Evolutionary conservation across 2,888 invertebrate genomes (phyloP).

Genomic region (Carcina quercana): DNA sequence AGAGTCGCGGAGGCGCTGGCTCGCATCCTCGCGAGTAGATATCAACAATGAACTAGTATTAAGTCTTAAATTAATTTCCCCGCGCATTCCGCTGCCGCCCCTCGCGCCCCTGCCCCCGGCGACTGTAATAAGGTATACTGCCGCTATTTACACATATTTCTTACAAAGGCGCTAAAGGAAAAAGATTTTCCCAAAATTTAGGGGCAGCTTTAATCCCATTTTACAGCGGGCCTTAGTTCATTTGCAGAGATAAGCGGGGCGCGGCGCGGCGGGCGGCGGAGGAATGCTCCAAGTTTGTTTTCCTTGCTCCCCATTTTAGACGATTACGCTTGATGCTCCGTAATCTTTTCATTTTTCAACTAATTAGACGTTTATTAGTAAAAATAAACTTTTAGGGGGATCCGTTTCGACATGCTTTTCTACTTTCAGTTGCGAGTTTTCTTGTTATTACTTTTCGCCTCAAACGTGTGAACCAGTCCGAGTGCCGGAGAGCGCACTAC

Average conservation of each 20-base stretch:
- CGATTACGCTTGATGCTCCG: constrained; percentile 19
- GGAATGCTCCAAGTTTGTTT: constrained; percentile 33
- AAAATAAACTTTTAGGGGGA: too few species aligned
- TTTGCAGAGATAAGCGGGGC: constrained; percentile 40
- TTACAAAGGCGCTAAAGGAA: not conserved
- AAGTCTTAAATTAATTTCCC: constrained; percentile 57
- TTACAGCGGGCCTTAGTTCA: constrained; percentile 39
- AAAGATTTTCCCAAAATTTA: constrained; percentile 13
- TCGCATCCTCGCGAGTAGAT: too few species aligned
- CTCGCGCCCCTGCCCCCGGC: not conserved
- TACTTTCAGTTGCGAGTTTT: too few species aligned
- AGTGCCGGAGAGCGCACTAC: too few species aligned
- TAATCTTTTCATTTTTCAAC: not conserved
- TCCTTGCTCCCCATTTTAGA: constrained; percentile 35
- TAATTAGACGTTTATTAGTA: too few species aligned
- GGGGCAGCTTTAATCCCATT: constrained; percentile 39
- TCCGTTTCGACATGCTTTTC: not conserved
- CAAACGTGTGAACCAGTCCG: too few species aligned
- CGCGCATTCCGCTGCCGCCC: constrained; percentile 5
- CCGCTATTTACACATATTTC: constrained; percentile 40
- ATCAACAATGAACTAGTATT: constrained; percentile 44
- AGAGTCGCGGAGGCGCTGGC: too few species aligned
- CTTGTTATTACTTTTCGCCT: too few species aligned
- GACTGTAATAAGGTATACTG: constrained; percentile 38
- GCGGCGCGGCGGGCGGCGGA: too few species aligned